phyloP scores from a whole-genome alignment of 2,888 invertebrate species.

The Drosophila suboccidentalis region DNA sequence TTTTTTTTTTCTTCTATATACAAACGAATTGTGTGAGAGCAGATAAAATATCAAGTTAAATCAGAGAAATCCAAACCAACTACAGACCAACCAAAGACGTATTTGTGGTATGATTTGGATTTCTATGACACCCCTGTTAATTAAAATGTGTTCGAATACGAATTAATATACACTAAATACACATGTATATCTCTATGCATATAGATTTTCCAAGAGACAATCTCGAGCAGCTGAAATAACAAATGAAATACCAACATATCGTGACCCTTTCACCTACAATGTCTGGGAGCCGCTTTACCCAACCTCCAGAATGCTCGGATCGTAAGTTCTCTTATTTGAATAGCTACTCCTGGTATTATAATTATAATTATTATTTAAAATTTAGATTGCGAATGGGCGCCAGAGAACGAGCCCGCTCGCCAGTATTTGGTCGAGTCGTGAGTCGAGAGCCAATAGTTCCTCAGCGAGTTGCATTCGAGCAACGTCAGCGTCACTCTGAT shows the following conservation, averaged over 20 bases:
- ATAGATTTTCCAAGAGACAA: slow-evolving; percentile 92
- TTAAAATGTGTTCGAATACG: no score
- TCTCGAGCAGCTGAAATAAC: slow-evolving; percentile 94
- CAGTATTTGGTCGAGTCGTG: slow-evolving; percentile 91
- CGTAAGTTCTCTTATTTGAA: slow-evolving; percentile 86
- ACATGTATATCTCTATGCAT: no score
- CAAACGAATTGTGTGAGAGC: background rate
- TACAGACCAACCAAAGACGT: no score
- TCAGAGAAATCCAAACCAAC: no score
- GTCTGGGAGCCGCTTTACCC: slow-evolving; percentile 91
- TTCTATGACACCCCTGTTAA: no score
- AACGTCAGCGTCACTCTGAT: slow-evolving; percentile 84
- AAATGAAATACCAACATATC: slow-evolving; percentile 93
- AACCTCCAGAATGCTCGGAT: slow-evolving; percentile 86
- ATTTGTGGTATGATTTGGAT: no score
- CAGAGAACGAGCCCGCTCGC: slow-evolving; percentile 85
- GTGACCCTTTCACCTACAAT: slow-evolving; percentile 93
- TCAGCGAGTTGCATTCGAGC: slow-evolving; percentile 58
- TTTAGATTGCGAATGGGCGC: slow-evolving; percentile 85
- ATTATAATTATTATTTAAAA: background rate
- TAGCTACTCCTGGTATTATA: background rate
- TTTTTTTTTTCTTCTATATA: no score
- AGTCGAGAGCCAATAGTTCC: slow-evolving; percentile 88
- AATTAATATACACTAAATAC: no score
- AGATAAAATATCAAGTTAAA: background rate